These are phyloP conservation scores for Piaya cayana DNA, from an alignment of 2,113 vertebrate species.

Conservation along the genomic window DNA sequence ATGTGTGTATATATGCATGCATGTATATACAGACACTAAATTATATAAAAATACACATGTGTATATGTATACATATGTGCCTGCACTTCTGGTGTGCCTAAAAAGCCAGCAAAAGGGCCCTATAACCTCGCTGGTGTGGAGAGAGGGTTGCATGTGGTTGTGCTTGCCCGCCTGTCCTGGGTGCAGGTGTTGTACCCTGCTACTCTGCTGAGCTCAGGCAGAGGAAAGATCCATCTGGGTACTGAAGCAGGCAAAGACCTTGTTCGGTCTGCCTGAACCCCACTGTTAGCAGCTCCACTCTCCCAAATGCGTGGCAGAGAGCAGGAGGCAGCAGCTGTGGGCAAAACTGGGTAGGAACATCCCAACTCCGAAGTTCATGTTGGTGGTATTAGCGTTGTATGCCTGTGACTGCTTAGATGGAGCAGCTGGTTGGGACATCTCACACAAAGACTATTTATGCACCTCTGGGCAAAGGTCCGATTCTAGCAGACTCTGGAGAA, in stretches of 20 bases:
- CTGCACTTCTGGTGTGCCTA: neutral
- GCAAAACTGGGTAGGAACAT: fast-evolving
- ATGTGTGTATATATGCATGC: too few species aligned
- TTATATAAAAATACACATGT: too few species aligned
- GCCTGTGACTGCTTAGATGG: neutral
- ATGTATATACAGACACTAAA: too few species aligned
- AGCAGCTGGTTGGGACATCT: neutral
- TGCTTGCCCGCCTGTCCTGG: neutral
- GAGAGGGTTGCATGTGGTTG: neutral
- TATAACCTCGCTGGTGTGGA: neutral
- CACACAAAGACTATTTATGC: neutral
- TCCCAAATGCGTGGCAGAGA: neutral
- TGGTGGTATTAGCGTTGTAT: neutral
- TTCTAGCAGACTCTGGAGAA: neutral
- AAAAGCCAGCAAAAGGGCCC: neutral
- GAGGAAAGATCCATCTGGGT: neutral
- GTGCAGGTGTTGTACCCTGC: neutral
- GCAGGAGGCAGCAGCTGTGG: neutral
- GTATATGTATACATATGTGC: too few species aligned
- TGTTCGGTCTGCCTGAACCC: neutral
- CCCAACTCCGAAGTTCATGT: neutral
- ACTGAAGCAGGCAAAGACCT: neutral
- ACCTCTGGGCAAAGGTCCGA: neutral
- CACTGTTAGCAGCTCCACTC: neutral
- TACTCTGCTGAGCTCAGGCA: neutral